Conservation (phyloP, 2,797 vertebrate species). For the Gymnodraco acuticeps region DNA sequence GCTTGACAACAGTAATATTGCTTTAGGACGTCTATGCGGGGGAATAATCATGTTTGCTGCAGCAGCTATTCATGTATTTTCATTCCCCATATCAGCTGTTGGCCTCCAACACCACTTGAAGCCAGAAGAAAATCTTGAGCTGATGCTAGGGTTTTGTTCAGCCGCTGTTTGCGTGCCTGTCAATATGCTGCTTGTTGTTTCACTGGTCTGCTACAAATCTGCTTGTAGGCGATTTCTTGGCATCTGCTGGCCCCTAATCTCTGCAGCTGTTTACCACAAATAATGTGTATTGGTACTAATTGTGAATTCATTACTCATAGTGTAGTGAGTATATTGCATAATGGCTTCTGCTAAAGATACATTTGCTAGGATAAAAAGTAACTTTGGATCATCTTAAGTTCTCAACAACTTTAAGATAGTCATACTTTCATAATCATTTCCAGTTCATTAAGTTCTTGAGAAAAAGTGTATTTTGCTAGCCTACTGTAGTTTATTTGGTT, state of each 20-base stretch:
- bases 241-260: slow-evolving; percentile 36
- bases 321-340: background rate
- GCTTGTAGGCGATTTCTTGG: slow-evolving; percentile 48
- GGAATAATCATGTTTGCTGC: slow-evolving; percentile 57
- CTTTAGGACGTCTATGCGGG: slow-evolving; percentile 38
- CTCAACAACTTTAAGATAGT: no score
- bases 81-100: slow-evolving; percentile 45
- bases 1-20: slow-evolving; percentile 27
- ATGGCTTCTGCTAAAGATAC: background rate
- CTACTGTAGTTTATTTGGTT: no score
- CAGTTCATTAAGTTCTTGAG: no score
- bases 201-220: slow-evolving; percentile 44
- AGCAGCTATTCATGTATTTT: slow-evolving; percentile 37
- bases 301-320: slow-evolving; percentile 36
- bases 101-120: slow-evolving; percentile 37
- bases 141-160: slow-evolving; percentile 54
- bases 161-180: slow-evolving; percentile 30
- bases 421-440: no score
- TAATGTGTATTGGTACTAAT: slow-evolving; percentile 17
- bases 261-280: slow-evolving; percentile 12
- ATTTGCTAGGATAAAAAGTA: background rate
- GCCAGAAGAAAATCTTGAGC: slow-evolving; percentile 37
- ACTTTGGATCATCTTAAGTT: background rate
- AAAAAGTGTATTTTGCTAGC: no score
- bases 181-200: slow-evolving; percentile 43